These are phyloP conservation scores for Rhagophthalmus giganteus DNA, from an alignment of 2,888 invertebrate genomes.

Conservation along the genomic window DNA sequence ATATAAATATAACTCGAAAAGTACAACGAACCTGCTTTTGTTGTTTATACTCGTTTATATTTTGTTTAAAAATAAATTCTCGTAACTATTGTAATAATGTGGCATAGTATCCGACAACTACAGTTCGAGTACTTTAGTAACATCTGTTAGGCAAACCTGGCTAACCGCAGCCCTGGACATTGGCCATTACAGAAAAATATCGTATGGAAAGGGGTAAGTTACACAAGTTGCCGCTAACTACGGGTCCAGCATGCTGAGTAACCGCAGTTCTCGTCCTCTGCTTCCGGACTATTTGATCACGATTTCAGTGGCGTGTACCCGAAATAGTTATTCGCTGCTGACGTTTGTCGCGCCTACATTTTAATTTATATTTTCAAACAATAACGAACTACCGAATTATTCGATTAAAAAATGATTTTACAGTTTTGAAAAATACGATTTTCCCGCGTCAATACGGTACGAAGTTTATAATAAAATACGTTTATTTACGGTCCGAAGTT, in stretches of 20 bases:
- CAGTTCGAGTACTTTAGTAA: slow-evolving; percentile 30
- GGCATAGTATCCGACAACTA: slow-evolving; percentile 24
- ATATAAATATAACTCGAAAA: too few species aligned
- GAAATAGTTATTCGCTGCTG: too few species aligned
- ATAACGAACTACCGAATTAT: too few species aligned
- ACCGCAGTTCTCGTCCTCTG: slow-evolving; percentile 41
- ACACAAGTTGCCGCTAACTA: slow-evolving; percentile 47
- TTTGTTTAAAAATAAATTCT: neutral
- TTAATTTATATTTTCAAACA: too few species aligned
- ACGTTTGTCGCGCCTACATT: too few species aligned
- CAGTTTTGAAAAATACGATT: too few species aligned
- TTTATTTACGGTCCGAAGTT: too few species aligned
- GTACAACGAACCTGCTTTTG: too few species aligned
- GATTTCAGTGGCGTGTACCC: slow-evolving; percentile 21
- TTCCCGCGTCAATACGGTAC: too few species aligned
- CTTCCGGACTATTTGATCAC: slow-evolving; percentile 35
- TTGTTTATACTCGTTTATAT: too few species aligned
- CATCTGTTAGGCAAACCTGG: slow-evolving; percentile 34
- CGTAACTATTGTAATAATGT: neutral
- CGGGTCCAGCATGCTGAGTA: slow-evolving; percentile 42
- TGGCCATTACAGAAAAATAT: slow-evolving; percentile 48
- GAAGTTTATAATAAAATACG: too few species aligned
- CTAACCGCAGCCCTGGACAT: slow-evolving; percentile 35
- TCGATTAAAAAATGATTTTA: too few species aligned
- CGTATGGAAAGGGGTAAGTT: slow-evolving; percentile 47